Evolutionary conservation across 2,888 invertebrate species (phyloP), one percentile per base, ranked within the genome.

Genomic region (Scelioninae gen. 2): DNA sequence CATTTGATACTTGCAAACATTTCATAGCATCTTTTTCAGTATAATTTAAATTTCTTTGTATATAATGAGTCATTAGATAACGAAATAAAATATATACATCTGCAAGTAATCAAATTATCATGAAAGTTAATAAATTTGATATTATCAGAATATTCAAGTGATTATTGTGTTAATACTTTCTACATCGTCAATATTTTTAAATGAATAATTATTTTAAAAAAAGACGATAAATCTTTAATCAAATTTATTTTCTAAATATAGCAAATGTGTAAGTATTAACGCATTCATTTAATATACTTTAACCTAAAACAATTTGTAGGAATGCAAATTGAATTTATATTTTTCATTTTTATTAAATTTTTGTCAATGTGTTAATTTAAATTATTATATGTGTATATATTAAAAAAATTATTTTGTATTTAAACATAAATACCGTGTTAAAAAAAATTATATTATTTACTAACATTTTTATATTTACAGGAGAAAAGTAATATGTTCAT

Each of bases 1-100:
- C 64, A 43, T 64, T 64, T 50, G 31, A 63, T 64, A 53, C 22
- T 19, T 18, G 18, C 16, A 22, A 64, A 25, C 43, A 37, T 50
- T 50, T 13, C 15, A 39, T 28, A 3, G n/a, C 22, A 50, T 61
- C 60, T 25, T n/a, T 15, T 33, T 46, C 22, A 46, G 7, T n/a
- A 15, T 28, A 39, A 48, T 48, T 37, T 15, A 4, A 18, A 48
- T 39, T 37, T 18, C 2, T 9, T 2, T n/a, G 9, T 28, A 28
- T 48, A 28, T 22, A 58, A 18, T 58, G 58, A n/a, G 13, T 11
- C 22, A 18, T 25, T 10, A 7, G n/a, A 35, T n/a, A 45, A 10
- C 11, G 19, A 39, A 31, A 58, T 45, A 16, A 33, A 33, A 25
- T 13, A 15, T 39, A 9, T 11, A 18, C 7, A 25, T n/a, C 39